These are phyloP conservation scores for Archocentrus centrarchus DNA, from an alignment of 2,113 vertebrate genomes.

Conservation along the genomic window DNA sequence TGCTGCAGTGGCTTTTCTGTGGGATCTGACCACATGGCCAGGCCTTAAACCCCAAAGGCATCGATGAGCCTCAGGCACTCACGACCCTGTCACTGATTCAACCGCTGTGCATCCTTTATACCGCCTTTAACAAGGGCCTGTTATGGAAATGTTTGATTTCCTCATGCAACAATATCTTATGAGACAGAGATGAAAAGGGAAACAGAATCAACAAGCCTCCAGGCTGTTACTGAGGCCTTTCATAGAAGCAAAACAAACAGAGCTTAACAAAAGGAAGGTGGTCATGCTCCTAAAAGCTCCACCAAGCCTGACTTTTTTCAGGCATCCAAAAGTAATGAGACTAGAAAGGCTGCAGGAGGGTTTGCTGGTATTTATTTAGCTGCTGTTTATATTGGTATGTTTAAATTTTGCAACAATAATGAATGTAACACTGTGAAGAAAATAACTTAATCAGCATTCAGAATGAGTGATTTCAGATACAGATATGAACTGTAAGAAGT, in stretches of 20 bases:
- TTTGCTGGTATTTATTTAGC: no score
- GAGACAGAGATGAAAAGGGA: neutral
- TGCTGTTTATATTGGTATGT: no score
- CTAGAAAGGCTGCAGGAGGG: neutral
- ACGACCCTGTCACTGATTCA: neutral
- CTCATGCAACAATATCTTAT: neutral
- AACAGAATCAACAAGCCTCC: no score
- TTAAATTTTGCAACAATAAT: neutral
- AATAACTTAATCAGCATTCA: no score
- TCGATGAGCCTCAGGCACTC: neutral
- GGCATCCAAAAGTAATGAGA: neutral
- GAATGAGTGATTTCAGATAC: neutral
- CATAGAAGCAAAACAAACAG: neutral
- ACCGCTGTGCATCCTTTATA: neutral
- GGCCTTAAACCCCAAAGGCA: neutral
- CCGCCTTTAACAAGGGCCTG: neutral
- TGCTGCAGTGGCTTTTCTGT: neutral
- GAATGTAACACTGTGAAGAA: neutral
- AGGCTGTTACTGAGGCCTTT: no score
- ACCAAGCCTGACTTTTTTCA: no score
- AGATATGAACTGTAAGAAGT: neutral
- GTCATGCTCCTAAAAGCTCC: neutral
- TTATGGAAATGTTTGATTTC: no score
- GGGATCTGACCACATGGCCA: neutral
- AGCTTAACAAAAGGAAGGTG: neutral